A percentile compares a stretch with the other conserved stretches of the same genome.
These are phyloP conservation scores for Podiceps cristatus DNA, from an alignment of 2,113 vertebrate species.

Conservation along the genomic window DNA sequence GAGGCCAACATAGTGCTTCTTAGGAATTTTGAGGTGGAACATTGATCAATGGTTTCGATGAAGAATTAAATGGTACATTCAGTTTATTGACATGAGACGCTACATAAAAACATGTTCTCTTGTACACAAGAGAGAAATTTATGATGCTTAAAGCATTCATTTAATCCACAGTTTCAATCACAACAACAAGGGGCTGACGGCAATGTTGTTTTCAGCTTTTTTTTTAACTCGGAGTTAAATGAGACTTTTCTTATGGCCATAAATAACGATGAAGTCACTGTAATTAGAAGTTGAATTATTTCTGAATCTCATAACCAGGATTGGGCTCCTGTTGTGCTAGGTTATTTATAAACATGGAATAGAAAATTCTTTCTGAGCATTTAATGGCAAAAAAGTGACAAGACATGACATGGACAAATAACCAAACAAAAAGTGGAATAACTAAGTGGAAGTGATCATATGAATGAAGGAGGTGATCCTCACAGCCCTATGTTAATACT, in stretches of 20 bases:
- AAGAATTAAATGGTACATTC: not conserved
- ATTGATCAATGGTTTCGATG: not conserved
- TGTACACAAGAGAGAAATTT: not conserved
- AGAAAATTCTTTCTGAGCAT: not conserved
- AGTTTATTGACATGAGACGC: not conserved
- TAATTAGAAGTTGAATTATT: slow-evolving; percentile 6
- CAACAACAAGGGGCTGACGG: not conserved
- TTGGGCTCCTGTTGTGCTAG: not conserved
- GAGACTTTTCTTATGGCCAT: not conserved
- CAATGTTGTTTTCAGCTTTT: not conserved
- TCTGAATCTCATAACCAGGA: not conserved
- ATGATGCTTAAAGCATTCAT: not conserved
- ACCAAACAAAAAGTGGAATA: not conserved
- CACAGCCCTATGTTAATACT: not conserved
- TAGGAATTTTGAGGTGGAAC: not conserved
- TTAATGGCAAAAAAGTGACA: not conserved
- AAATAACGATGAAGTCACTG: not conserved
- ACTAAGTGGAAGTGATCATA: not conserved
- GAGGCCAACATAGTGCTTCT: slow-evolving; percentile 4
- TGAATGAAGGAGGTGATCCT: not conserved
- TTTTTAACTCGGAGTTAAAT: not conserved
- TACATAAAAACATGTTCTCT: not conserved
- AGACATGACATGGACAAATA: not conserved
- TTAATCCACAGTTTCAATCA: not conserved
- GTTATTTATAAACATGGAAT: not conserved